Base-by-base conservation (phyloP, 2,797 vertebrate species). In the Girardinus metallicus region DNA sequence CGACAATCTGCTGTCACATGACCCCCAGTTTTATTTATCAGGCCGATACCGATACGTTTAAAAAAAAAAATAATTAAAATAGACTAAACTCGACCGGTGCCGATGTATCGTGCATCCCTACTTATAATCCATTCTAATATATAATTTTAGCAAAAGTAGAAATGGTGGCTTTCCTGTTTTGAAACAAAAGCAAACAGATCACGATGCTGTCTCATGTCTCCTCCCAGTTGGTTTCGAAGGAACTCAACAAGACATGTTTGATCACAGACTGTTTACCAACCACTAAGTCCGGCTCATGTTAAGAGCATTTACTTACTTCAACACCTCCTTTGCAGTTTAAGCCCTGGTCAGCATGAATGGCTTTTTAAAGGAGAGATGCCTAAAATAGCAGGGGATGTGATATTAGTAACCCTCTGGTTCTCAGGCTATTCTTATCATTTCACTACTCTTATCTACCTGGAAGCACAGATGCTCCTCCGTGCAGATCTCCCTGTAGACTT, bases 331-430 rank as follows among this genome's bases (percentile, higher is more conserved):
- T 60, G 43, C 49, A 57, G 44, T 57, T 44, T 41, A 12, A 83
- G 43, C 66, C 60, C 5, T 77, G 21, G 13, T 5, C 0, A 23
- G 41, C 66, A 84, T 34, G 64, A 86, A 55, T 51, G 82, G 83
- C 0, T 46, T 15, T 81, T 18, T 46, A 13, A 11, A 13, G 6
- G 80, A 41, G 76, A 44, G 60, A 74, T 0, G 13, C 80, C 88
- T 83, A 85, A 76, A 83, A 82, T 76, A 89, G 80, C 73, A 43
- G 15, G 12, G 36, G 70, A 68, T 73, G 60, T 1, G 26, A 66
- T 64, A 43, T 78, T 75, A 83, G 55, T 75, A 83, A 66, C 68
- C 51, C n/a, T 44, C 46, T 73, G 36, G 71, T 43, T 51, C 31
- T 41, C 2, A n/a, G 66, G 39, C 29, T 60, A 57, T 60, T 36